Conservation (phyloP, 2,797 vertebrate genomes). For the Acanthurus tractus region DNA sequence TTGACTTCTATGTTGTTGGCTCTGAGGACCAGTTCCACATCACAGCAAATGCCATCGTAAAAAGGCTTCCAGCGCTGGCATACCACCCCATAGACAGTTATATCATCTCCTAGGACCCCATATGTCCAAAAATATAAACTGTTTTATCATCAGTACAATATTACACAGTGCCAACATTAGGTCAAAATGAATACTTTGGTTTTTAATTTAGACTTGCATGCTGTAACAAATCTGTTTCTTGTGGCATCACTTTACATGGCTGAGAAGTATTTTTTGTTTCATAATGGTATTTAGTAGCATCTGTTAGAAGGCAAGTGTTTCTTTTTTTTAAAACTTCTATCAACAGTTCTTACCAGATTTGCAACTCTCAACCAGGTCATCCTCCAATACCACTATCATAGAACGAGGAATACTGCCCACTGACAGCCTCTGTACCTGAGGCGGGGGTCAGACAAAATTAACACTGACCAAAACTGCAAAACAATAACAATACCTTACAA, state of each 20-base stretch:
- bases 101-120: conserved; percentile 90
- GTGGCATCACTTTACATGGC: no score
- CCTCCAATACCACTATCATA: conserved; percentile 93
- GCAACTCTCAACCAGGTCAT: conserved; percentile 95
- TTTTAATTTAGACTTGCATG: no score
- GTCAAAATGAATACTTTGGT: neutral
- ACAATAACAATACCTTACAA: neutral
- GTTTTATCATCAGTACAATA: neutral
- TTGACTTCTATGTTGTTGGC: conserved; percentile 96
- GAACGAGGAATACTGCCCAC: conserved; percentile 97
- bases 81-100: conserved; percentile 94
- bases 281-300: neutral
- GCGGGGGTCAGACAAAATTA: neutral
- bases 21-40: conserved; percentile 94
- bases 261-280: neutral
- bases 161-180: neutral
- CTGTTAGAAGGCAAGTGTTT: no score
- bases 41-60: conserved; percentile 86
- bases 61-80: conserved; percentile 95
- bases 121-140: neutral
- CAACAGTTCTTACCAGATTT: conserved; percentile 89
- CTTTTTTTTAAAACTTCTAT: neutral
- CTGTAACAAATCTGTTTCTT: no score
- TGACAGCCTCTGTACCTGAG: conserved; percentile 93
- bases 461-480: neutral